Percentiles rank a stretch among this genome's conserved stretches.
These are phyloP conservation scores for Gymnodraco acuticeps DNA, from an alignment of 2,797 vertebrate genomes.

Conservation along the genomic window DNA sequence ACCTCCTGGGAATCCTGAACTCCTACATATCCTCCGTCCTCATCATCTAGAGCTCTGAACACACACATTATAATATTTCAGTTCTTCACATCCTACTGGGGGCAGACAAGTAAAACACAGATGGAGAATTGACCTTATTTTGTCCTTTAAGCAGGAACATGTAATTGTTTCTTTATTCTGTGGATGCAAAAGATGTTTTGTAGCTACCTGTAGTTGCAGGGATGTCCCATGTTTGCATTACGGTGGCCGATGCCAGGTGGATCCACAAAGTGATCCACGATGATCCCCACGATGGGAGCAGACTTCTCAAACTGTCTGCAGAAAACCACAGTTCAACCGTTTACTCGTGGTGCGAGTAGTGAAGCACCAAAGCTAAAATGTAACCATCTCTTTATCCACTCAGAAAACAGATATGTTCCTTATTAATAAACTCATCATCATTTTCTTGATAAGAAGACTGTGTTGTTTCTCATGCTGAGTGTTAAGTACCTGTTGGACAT, in stretches of 20 bases:
- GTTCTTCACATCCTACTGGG: too few relatives aligned
- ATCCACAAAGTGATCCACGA: slow-evolving; percentile 99
- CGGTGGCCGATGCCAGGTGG: slow-evolving; percentile 93
- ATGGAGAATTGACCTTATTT: neutral
- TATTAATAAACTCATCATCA: neutral
- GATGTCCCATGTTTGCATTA: slow-evolving; percentile 72
- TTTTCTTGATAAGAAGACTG: accelerated
- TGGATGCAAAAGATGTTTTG: neutral
- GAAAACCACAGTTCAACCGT: neutral
- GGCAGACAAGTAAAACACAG: neutral
- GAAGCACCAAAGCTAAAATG: too few relatives aligned
- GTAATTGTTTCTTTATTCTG: too few relatives aligned
- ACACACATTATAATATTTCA: neutral
- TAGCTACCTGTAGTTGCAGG: slow-evolving; percentile 80
- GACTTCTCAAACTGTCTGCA: slow-evolving; percentile 96
- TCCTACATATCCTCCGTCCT: slow-evolving; percentile 87
- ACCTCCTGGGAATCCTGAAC: slow-evolving; percentile 98
- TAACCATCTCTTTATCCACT: too few relatives aligned
- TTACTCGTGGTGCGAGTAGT: too few relatives aligned
- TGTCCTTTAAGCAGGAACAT: neutral
- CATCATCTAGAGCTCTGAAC: slow-evolving; percentile 89
- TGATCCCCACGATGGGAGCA: slow-evolving; percentile 98
- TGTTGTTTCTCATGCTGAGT: neutral
- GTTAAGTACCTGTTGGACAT: slow-evolving; percentile 94
- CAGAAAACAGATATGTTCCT: too few relatives aligned